phyloP scores from a whole-genome alignment of 1,140 invertebrate species.

The Zophobas morio region DNA sequence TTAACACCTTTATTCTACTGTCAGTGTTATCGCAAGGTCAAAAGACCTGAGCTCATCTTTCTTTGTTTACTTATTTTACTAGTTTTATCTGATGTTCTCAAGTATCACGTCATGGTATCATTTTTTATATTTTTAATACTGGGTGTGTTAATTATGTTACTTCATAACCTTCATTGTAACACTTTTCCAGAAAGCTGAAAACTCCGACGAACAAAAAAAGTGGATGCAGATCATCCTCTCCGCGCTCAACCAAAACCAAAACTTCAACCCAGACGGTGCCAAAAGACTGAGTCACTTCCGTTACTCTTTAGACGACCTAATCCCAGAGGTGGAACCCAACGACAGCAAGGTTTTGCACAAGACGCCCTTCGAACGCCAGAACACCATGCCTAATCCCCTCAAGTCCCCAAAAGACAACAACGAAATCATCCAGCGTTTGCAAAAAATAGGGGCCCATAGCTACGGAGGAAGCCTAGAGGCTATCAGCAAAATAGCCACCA shows the following conservation, averaged over 20 bases:
- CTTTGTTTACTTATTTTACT: not conserved
- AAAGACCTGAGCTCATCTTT: slow-evolving; percentile 15
- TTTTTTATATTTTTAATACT: not conserved
- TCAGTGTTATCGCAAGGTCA: slow-evolving; percentile 2
- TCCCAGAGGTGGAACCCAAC: slow-evolving; percentile 36
- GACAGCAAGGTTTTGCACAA: slow-evolving; percentile 20
- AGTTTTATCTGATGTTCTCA: no score
- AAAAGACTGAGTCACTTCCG: slow-evolving; percentile 63
- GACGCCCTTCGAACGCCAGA: slow-evolving; percentile 47
- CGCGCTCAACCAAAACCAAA: slow-evolving; percentile 63
- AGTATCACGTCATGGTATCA: not conserved
- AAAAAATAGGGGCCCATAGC: slow-evolving; percentile 58
- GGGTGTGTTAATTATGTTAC: no score
- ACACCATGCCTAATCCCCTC: slow-evolving; percentile 52
- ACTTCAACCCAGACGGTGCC: slow-evolving; percentile 35
- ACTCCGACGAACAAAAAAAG: slow-evolving; percentile 64
- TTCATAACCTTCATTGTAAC: not conserved
- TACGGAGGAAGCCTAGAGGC: slow-evolving; percentile 52
- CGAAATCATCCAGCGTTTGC: slow-evolving; percentile 57
- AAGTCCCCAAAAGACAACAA: not conserved
- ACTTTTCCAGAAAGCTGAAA: slow-evolving; percentile 67
- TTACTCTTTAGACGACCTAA: slow-evolving; percentile 64
- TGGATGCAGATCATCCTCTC: slow-evolving; percentile 68
- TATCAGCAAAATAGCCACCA: slow-evolving; percentile 40
- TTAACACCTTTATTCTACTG: no score